Percentiles rank a stretch among this genome's conserved stretches.
These are phyloP conservation scores for Andrena haemorrhoa DNA, from an alignment of 2,888 invertebrate genomes.

Conservation along the genomic window DNA sequence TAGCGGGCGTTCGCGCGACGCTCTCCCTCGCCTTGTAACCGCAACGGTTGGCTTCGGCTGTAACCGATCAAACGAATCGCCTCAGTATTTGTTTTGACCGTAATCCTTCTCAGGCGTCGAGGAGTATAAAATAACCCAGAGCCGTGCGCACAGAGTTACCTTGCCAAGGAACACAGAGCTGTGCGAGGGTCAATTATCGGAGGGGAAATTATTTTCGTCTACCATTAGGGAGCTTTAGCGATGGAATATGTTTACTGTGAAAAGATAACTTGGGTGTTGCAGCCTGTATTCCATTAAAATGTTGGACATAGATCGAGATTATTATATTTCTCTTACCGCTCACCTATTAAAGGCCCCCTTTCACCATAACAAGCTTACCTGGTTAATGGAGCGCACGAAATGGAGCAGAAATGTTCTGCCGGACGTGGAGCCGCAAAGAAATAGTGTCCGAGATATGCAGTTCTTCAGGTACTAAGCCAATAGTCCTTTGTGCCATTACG, in stretches of 20 bases:
- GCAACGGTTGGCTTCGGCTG: background rate
- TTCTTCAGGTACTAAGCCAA: slow-evolving; percentile 7
- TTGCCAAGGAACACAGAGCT: too few relatives aligned
- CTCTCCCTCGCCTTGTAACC: too few relatives aligned
- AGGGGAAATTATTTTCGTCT: too few relatives aligned
- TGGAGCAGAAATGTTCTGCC: background rate
- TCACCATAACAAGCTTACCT: too few relatives aligned
- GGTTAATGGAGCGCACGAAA: background rate
- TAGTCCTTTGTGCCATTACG: slow-evolving; percentile 5
- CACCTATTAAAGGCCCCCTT: too few relatives aligned
- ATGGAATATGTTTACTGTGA: too few relatives aligned
- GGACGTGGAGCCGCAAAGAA: background rate
- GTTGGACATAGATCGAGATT: background rate
- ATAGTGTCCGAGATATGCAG: background rate
- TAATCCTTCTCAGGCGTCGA: background rate
- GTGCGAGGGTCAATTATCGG: too few relatives aligned
- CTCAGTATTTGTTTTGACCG: background rate
- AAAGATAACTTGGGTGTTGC: too few relatives aligned
- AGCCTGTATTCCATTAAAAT: too few relatives aligned
- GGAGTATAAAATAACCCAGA: background rate
- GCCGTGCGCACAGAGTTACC: too few relatives aligned
- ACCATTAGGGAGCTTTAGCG: too few relatives aligned
- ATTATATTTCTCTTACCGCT: background rate
- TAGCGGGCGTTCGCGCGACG: too few relatives aligned
- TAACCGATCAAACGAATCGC: background rate